These are phyloP conservation scores for Blastomussa wellsi DNA, from an alignment of 92 coral and sea anemone genomes.

Conservation along the genomic window DNA sequence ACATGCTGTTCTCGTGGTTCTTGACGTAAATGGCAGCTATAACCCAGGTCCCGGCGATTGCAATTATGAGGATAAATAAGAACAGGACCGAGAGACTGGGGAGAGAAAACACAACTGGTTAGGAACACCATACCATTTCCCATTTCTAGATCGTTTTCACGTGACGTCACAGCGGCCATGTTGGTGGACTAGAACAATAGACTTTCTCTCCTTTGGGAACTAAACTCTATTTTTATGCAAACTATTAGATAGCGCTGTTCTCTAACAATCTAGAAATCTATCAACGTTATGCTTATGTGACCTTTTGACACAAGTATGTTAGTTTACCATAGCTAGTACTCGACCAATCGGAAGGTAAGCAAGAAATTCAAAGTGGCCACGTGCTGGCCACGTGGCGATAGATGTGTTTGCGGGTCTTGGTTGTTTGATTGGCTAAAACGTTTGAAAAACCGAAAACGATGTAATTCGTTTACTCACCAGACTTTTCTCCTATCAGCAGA, in stretches of 20 bases:
- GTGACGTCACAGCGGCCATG: too few species aligned
- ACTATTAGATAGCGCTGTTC: neutral
- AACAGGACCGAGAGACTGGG: constrained; percentile 69
- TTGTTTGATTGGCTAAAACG: neutral
- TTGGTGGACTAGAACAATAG: too few species aligned
- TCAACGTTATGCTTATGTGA: too few species aligned
- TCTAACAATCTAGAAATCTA: neutral
- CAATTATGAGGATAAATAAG: constrained; percentile 58
- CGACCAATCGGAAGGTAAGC: too few species aligned
- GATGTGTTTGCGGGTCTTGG: neutral
- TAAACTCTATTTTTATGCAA: too few species aligned
- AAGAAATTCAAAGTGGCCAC: neutral
- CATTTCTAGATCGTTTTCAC: too few species aligned
- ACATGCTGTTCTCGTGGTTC: constrained; percentile 68
- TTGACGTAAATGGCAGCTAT: constrained; percentile 88
- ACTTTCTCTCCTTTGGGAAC: too few species aligned
- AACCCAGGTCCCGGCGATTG: constrained; percentile 85
- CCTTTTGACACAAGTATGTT: too few species aligned
- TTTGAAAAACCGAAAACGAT: neutral
- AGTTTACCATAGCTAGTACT: too few species aligned
- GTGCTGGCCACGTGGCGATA: too few species aligned
- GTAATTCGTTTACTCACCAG: constrained; percentile 52
- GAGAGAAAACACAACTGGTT: constrained; percentile 29
- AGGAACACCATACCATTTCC: neutral
- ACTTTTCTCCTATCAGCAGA: constrained; percentile 75